These are phyloP conservation scores for Drosophila kurseongensis DNA, from an alignment of 1,140 invertebrate species.

Conservation along the genomic window DNA sequence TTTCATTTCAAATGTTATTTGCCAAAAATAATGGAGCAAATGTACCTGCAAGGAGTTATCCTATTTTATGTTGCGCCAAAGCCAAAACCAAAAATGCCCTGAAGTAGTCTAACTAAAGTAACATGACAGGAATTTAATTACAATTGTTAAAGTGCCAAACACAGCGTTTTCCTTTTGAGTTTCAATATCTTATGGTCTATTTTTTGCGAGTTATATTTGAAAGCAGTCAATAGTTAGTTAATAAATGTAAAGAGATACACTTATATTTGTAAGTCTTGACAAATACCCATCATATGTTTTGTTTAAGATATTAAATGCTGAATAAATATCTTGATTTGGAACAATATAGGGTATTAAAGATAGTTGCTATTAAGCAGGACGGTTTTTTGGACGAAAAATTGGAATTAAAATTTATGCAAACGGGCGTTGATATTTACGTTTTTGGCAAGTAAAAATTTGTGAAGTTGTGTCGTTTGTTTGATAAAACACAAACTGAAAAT, in stretches of 20 bases:
- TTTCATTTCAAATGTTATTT: background rate
- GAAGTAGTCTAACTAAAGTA: background rate
- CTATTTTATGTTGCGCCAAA: background rate
- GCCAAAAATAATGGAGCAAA: background rate
- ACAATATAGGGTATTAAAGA: background rate
- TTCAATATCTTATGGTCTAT: no score
- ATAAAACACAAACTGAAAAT: constrained; percentile 32
- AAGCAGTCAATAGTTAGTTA: no score
- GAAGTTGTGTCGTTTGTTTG: constrained; percentile 21
- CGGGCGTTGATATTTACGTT: background rate
- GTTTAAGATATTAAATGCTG: no score
- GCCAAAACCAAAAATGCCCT: background rate
- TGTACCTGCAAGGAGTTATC: background rate
- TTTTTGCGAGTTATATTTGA: no score
- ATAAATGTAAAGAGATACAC: no score
- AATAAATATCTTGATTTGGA: no score
- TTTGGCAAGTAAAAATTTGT: constrained; percentile 44
- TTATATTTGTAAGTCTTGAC: no score
- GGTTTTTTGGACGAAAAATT: background rate
- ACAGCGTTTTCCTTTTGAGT: background rate
- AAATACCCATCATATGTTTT: no score
- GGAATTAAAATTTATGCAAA: background rate
- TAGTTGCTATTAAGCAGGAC: background rate
- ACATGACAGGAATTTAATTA: background rate
- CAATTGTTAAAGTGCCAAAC: background rate